Conservation (phyloP, 2,888 invertebrate species). For the Minunthozetes semirufus region DNA sequence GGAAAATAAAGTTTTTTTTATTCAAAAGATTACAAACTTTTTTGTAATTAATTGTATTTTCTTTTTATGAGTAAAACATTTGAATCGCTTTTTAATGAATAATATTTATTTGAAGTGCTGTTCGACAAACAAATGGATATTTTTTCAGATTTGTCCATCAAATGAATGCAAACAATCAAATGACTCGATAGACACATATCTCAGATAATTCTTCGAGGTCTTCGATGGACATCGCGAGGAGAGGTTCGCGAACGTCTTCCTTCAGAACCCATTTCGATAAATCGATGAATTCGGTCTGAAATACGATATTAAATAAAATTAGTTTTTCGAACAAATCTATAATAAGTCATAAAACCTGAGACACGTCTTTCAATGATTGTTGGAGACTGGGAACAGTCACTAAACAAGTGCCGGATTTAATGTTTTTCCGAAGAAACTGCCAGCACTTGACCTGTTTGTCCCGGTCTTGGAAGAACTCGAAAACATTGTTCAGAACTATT, state of each 20-base stretch:
- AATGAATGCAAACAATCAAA: neutral
- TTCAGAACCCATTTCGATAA: slow-evolving; percentile 2
- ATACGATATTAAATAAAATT: neutral
- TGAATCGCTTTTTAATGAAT: too few relatives aligned
- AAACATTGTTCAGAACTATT: slow-evolving; percentile 61
- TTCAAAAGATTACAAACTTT: too few relatives aligned
- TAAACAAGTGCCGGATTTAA: slow-evolving; percentile 55
- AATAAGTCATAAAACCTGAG: neutral
- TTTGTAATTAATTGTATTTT: too few relatives aligned
- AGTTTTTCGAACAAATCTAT: neutral
- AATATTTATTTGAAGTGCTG: too few relatives aligned
- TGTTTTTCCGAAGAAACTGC: slow-evolving; percentile 55
- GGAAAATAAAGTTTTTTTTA: too few relatives aligned
- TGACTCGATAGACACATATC: neutral
- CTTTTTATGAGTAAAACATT: too few relatives aligned
- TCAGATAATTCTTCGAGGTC: neutral
- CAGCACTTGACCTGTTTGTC: slow-evolving; percentile 58
- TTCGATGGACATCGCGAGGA: neutral
- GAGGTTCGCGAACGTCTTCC: neutral
- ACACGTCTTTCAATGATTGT: slow-evolving; percentile 52
- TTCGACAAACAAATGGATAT: too few relatives aligned
- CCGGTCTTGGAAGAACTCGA: slow-evolving; percentile 61
- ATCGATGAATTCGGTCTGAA: neutral
- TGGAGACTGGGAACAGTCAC: slow-evolving; percentile 57
- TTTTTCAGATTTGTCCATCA: too few relatives aligned